Evolutionary conservation across 1,140 invertebrate genomes (phyloP).

Genomic region (Drosophila busckii): DNA sequence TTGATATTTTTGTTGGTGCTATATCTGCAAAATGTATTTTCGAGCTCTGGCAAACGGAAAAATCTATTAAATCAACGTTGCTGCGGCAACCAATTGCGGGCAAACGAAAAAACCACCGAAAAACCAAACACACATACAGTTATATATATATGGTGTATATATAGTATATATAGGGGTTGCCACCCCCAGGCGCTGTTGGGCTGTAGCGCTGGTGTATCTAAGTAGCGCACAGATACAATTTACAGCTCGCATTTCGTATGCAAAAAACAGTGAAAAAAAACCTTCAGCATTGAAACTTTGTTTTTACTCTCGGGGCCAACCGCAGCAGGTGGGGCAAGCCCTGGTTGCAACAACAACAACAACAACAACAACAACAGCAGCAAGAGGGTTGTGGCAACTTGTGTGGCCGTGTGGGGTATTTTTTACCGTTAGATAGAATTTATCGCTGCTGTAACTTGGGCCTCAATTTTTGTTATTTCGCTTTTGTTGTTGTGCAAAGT

Average conservation of each 20-base stretch:
- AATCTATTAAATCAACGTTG: slow-evolving; percentile 79
- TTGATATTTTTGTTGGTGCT: slow-evolving; percentile 7
- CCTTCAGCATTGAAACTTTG: slow-evolving; percentile 25
- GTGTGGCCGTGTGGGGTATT: slow-evolving; percentile 1
- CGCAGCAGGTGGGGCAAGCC: slow-evolving; percentile 18
- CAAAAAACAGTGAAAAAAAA: slow-evolving; percentile 46
- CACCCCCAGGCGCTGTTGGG: slow-evolving; percentile 55
- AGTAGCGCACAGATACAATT: slow-evolving; percentile 76
- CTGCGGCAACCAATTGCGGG: slow-evolving; percentile 77
- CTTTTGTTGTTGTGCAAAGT: slow-evolving; percentile 41
- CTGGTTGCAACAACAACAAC: not conserved
- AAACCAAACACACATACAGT: slow-evolving; percentile 29
- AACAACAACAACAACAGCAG: not conserved
- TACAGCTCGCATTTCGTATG: slow-evolving; percentile 76
- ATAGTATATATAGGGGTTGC: not conserved
- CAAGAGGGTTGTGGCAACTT: not conserved
- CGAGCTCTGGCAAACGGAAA: slow-evolving; percentile 69
- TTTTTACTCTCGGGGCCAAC: slow-evolving; percentile 60
- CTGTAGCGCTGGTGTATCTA: slow-evolving; percentile 61
- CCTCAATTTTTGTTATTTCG: slow-evolving; percentile 32
- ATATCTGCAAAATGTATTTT: slow-evolving; percentile 72
- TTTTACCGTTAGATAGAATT: slow-evolving; percentile 67
- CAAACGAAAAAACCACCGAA: slow-evolving; percentile 74
- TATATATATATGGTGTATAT: not conserved
- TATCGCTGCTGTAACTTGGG: slow-evolving; percentile 69